Base-by-base conservation (phyloP, 2,797 vertebrate genomes). In the Phyllotis vaccarum region DNA sequence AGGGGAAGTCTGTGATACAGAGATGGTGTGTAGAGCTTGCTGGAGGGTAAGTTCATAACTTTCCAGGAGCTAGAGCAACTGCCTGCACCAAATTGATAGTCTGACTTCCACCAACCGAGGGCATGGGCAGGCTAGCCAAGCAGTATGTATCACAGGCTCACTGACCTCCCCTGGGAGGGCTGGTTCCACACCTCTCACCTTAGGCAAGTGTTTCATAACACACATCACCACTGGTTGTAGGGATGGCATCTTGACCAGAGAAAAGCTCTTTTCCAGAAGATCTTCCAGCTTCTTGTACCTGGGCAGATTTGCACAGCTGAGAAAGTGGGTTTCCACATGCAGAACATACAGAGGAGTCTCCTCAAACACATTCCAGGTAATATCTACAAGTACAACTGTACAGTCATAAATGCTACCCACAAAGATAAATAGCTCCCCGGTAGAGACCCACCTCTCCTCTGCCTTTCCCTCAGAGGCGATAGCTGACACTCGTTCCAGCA, bases 151-250 rank as follows among this genome's bases (percentile, higher is more conserved):
- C 52, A 46, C 21, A n/a, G 31, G 29, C 2, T 37, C 52, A 54
- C 37, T 10, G 83, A 14, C 60, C 31, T 64, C 37, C 83, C 54
- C 0, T 6, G 0, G 5, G 43, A 66, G 21, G 31, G 19, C 9
- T 37, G 40, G 54, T 19, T 7, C 8, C 9, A 40, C 0, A 2
- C 0, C 0, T 13, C 86, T 97, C 97, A 98, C 99, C 99, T 99
- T 99, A 43, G 99, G 99, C 52, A 99, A 97, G 97, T 99, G 99
- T 90, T 99, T 99, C 98, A 99, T 99, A 97, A 99, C 99, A 81
- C 99, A 99, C 99, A 99, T 99, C 40, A 99, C 99, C 85, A 99
- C 99, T 0, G 99, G 99, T 98, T 99, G 99, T 95, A 99, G 99
- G 1, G 99, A 99, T 0, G 99, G 99, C 99, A 99, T 99, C 98